phyloP scores from a whole-genome alignment of 1,140 invertebrate genomes.

The Manduca sexta region DNA sequence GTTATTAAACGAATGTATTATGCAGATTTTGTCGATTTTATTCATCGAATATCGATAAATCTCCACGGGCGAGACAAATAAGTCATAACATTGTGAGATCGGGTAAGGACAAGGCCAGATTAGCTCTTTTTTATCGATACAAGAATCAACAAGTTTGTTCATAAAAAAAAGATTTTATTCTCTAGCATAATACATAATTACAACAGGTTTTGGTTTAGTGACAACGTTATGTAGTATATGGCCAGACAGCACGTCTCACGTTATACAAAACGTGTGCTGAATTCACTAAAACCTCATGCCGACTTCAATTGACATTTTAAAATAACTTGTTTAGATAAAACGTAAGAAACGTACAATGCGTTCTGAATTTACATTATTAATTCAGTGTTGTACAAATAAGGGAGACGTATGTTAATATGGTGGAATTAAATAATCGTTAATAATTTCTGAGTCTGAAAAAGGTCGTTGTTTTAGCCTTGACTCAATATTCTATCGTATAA shows the following conservation, averaged over 20 bases:
- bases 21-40: conserved; percentile 56
- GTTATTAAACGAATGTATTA: conserved; percentile 61
- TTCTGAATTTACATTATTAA: too few species aligned
- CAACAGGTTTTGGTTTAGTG: neutral
- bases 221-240: neutral
- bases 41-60: conserved; percentile 57
- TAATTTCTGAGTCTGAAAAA: too few species aligned
- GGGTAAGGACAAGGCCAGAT: conserved; percentile 46
- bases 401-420: too few species aligned
- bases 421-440: too few species aligned
- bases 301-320: too few species aligned
- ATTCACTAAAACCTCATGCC: too few species aligned
- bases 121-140: conserved; percentile 42
- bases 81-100: conserved; percentile 63
- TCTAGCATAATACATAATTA: neutral
- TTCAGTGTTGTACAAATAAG: too few species aligned
- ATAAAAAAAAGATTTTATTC: conserved; percentile 24
- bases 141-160: conserved; percentile 36
- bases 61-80: conserved; percentile 58
- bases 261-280: neutral
- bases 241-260: neutral
- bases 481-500: too few species aligned
- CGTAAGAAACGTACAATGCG: too few species aligned
- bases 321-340: too few species aligned
- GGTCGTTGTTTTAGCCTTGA: too few species aligned